Percentiles rank a stretch among this genome's conserved stretches.
These are phyloP conservation scores for Neodiprion pinetum DNA, from an alignment of 1,140 invertebrate species.

Conservation along the genomic window DNA sequence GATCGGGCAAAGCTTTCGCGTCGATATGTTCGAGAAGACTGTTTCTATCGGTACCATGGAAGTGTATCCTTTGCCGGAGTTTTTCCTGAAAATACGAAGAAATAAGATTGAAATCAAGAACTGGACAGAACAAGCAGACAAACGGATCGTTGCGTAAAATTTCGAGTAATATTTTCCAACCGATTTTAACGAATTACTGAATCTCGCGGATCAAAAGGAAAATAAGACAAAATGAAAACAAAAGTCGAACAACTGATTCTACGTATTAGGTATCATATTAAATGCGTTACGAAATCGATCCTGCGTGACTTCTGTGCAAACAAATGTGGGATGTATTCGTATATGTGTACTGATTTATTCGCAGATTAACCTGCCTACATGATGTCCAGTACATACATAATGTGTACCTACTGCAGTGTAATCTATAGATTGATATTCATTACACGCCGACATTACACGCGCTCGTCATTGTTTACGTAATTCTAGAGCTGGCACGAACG, in stretches of 20 bases:
- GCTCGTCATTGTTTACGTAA: too few relatives aligned
- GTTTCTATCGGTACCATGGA: slow-evolving; percentile 77
- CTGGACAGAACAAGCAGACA: neutral
- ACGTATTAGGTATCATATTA: neutral
- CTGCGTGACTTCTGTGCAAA: too few relatives aligned
- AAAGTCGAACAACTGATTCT: slow-evolving; percentile 2
- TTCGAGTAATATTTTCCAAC: neutral
- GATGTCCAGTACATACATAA: too few relatives aligned
- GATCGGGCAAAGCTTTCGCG: slow-evolving; percentile 68
- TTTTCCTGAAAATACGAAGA: slow-evolving; percentile 57
- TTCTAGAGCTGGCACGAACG: too few relatives aligned
- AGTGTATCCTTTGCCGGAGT: slow-evolving; percentile 68
- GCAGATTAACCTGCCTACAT: too few relatives aligned
- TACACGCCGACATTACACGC: too few relatives aligned
- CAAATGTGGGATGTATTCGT: too few relatives aligned
- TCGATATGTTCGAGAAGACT: slow-evolving; percentile 70
- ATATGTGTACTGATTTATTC: too few relatives aligned
- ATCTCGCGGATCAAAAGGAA: neutral
- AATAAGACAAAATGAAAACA: slow-evolving; percentile 18
- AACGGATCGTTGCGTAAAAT: neutral
- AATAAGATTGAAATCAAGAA: neutral
- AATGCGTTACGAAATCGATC: too few relatives aligned
- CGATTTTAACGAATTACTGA: neutral
- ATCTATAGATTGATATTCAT: too few relatives aligned
- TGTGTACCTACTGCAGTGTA: too few relatives aligned